A percentile compares a stretch with the other conserved stretches of the same genome.
Evolutionary conservation across 2,888 invertebrate species (phyloP).

Genomic region (Caenorhabditis parvicauda): DNA sequence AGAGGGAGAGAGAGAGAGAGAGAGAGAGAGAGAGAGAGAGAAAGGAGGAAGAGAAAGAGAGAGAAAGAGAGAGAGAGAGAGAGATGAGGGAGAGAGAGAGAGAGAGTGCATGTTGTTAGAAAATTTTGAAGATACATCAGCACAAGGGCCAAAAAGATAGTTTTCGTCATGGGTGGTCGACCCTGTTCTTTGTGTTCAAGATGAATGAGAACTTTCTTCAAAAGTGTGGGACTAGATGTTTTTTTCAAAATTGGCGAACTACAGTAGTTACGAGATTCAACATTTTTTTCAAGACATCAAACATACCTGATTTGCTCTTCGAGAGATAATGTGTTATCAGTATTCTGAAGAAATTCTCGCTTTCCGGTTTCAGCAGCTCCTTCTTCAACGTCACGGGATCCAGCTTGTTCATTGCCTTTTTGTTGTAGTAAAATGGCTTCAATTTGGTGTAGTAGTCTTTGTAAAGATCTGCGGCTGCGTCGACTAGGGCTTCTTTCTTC

Average conservation of each 20-base stretch:
- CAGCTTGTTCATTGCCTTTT: not conserved
- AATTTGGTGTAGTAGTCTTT: conserved; percentile 33
- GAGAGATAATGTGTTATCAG: conserved; percentile 14
- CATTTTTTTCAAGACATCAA: too few relatives aligned
- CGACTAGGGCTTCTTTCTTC: conserved; percentile 30
- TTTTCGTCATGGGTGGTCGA: too few relatives aligned
- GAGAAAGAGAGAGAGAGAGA: conserved; percentile 3
- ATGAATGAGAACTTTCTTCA: too few relatives aligned
- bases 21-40: conserved; percentile 9
- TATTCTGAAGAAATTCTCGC: conserved; percentile 22
- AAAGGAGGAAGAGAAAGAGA: not conserved
- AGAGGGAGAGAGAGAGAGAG: not conserved
- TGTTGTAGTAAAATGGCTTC: conserved; percentile 25
- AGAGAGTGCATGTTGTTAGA: too few relatives aligned
- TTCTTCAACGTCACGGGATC: conserved; percentile 12
- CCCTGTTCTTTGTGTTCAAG: too few relatives aligned
- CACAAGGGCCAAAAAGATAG: too few relatives aligned
- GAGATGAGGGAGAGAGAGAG: conserved; percentile 4
- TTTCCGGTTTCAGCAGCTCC: conserved; percentile 25
- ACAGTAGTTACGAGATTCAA: too few relatives aligned
- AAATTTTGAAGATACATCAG: too few relatives aligned
- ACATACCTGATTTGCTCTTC: conserved; percentile 26
- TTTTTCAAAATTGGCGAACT: too few relatives aligned
- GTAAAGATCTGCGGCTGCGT: conserved; percentile 32
- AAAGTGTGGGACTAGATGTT: too few relatives aligned